These are phyloP conservation scores for Lepidochitona cinerea DNA, from an alignment of 2,888 invertebrate species.

Conservation along the genomic window DNA sequence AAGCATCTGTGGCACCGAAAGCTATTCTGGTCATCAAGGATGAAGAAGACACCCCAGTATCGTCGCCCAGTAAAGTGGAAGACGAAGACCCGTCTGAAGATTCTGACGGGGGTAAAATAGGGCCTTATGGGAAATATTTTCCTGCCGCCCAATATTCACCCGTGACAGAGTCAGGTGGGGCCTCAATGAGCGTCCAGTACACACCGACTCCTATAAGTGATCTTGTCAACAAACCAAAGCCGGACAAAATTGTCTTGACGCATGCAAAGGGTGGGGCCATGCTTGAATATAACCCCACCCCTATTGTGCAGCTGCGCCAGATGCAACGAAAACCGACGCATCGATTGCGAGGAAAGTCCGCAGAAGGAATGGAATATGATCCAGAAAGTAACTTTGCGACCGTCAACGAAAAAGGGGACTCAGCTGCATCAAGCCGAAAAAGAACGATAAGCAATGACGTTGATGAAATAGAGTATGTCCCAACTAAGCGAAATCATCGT, in stretches of 20 bases:
- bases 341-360: background rate
- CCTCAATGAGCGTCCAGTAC: background rate
- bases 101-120: background rate
- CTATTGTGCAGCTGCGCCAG: conserved; percentile 34
- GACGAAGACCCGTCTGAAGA: background rate
- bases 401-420: background rate
- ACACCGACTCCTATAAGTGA: background rate
- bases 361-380: conserved; percentile 40
- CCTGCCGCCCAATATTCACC: background rate
- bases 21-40: no score
- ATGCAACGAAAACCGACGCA: background rate
- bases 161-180: background rate
- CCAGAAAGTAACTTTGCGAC: conserved; percentile 53
- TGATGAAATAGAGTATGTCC: conserved; percentile 14
- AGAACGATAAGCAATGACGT: background rate
- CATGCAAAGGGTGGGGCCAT: background rate
- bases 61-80: background rate
- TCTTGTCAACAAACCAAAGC: background rate
- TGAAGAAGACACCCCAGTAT: background rate
- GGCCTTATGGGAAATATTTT: background rate
- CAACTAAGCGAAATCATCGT: conserved; percentile 17
- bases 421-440: background rate
- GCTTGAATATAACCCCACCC: conserved; percentile 54
- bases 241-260: background rate
- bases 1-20: background rate